Evolutionary conservation across 2,797 vertebrate genomes (phyloP), one percentile per base, ranked within the genome.

Genomic region (Taeniopygia guttata): DNA sequence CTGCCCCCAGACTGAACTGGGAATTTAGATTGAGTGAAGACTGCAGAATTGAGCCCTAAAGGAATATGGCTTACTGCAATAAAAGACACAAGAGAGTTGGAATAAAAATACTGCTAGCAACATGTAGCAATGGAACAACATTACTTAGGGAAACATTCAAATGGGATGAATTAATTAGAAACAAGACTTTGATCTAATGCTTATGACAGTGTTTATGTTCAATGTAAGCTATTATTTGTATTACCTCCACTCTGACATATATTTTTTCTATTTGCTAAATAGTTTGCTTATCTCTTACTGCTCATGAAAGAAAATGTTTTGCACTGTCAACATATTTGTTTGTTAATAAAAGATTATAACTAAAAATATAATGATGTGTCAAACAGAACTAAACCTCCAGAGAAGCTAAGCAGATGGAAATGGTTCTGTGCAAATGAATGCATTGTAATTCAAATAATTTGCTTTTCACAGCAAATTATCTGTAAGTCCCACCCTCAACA

Each of bases 331-430:
- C 87, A 67, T 70, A 89, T 86, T 94, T 94, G 49, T 84, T 96
- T 94, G 83, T 95, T 94, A 95, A 96, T 94, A 95, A 95, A 95
- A 91, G 91, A 96, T 96, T 93, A 88, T 89, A 96, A 92, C 92
- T 95, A 90, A 96, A 96, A 97, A 92, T 94, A 93, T 90, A 96
- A 95, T 87, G 84, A 94, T 81, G 68, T 93, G 95, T 92, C 93
- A 96, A 93, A 91, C 32, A 82, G 56, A 94, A 94, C 67, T 95
- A 94, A 90, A 87, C 56, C 80, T 94, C 76, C 68, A 96, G 92
- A 96, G 79, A 73, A 96, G 62, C 68, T 94, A 93, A 87, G 81
- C 76, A 93, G 80, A 91, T 92, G 77, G 68, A 92, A 96, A 90
- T 43, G 69, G 34, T 85, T 42, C 72, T 88, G 45, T 80, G 79